A percentile compares a stretch with the other conserved stretches of the same genome.
Evolutionary conservation across 2,113 vertebrate genomes (phyloP).

Genomic region (Thunnus thynnus): DNA sequence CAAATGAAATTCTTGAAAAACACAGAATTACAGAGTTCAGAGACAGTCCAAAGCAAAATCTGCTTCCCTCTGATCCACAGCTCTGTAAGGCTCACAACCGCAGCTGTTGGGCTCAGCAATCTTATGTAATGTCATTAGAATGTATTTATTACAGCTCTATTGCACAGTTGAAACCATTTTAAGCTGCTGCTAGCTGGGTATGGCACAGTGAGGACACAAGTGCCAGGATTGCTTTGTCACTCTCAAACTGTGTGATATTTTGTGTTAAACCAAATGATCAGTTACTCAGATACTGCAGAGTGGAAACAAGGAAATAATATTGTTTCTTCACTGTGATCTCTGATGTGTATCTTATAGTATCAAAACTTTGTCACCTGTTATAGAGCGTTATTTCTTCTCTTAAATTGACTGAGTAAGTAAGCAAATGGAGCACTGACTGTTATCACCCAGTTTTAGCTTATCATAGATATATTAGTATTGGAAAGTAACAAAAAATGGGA

Average conservation of each 20-base stretch:
- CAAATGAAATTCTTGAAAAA: constrained; percentile 72
- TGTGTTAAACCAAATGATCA: not conserved
- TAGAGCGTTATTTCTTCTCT: not conserved
- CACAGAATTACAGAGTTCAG: constrained; percentile 48
- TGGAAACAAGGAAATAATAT: constrained; percentile 22
- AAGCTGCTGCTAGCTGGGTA: constrained; percentile 37
- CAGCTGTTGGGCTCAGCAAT: constrained; percentile 67
- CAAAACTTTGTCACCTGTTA: not conserved
- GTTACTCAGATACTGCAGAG: not conserved
- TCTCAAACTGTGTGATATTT: constrained; percentile 11
- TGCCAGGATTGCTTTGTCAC: not conserved
- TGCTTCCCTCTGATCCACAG: constrained; percentile 59
- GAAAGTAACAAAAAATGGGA: too few relatives aligned
- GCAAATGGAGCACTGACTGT: not conserved
- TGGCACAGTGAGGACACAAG: constrained; percentile 12
- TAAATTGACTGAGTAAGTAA: not conserved
- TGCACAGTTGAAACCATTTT: constrained; percentile 67
- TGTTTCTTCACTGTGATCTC: not conserved
- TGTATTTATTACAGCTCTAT: constrained; percentile 74
- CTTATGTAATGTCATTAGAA: constrained; percentile 79
- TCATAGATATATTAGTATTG: too few relatives aligned
- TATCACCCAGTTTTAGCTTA: too few relatives aligned
- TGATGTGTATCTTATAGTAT: not conserved
- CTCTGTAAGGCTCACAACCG: constrained; percentile 23
- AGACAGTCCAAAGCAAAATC: constrained; percentile 43